Percentiles rank a stretch among this genome's conserved stretches.
phyloP scores from a whole-genome alignment of 2,797 vertebrate genomes.

The Phalanger gymnotis region DNA sequence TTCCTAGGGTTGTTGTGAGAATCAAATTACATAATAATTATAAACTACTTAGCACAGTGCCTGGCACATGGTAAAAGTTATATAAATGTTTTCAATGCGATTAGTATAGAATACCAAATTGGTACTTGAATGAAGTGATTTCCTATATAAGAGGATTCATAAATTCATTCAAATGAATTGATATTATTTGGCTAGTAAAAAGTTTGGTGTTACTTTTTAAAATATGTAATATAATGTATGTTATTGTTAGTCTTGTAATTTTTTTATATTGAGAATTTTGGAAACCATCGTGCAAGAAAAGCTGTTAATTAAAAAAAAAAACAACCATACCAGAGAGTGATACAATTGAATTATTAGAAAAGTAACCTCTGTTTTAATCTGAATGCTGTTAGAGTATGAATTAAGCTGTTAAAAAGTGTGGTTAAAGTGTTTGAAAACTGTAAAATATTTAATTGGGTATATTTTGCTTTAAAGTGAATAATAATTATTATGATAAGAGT shows the following conservation, averaged over 20 bases:
- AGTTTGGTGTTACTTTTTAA: background rate
- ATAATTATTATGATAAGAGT: background rate
- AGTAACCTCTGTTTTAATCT: background rate
- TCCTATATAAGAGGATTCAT: background rate
- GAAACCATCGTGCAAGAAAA: background rate
- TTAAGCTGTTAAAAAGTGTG: background rate
- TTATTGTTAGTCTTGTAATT: background rate
- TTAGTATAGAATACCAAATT: background rate
- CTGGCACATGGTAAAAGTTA: too few relatives aligned
- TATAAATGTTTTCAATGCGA: too few relatives aligned
- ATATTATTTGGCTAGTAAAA: background rate
- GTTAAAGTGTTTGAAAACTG: background rate
- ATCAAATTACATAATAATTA: too few relatives aligned
- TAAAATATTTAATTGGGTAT: background rate
- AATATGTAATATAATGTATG: background rate
- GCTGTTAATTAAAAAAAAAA: background rate
- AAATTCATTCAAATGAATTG: background rate
- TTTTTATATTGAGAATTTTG: background rate
- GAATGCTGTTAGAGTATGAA: background rate
- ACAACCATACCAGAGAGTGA: background rate
- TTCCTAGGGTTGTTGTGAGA: too few relatives aligned
- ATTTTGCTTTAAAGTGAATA: background rate
- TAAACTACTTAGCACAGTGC: too few relatives aligned
- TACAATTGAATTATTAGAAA: background rate
- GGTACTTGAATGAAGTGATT: background rate